Conservation (phyloP, 2,113 vertebrate genomes). For the Nothocercus nigrocapillus region DNA sequence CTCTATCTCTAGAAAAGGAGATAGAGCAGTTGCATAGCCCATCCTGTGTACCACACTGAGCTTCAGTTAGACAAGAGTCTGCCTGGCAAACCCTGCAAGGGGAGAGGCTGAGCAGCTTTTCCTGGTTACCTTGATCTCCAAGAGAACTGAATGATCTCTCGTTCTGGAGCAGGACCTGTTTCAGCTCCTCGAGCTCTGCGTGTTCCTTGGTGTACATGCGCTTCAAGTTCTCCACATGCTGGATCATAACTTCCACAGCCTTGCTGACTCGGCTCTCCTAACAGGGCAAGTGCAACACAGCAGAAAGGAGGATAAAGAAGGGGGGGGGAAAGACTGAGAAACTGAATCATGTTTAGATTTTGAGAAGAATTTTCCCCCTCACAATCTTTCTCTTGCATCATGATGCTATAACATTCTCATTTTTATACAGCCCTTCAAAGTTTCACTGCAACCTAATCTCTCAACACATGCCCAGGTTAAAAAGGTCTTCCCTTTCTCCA, state of each 20-base stretch:
- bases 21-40: not conserved
- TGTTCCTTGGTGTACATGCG: conserved; percentile 94
- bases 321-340: no score
- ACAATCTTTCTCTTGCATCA: not conserved
- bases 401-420: accelerated
- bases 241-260: conserved; percentile 97
- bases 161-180: conserved; percentile 86
- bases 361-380: no score
- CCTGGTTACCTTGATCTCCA: conserved; percentile 73
- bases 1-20: not conserved
- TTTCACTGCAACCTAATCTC: not conserved
- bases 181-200: conserved; percentile 89
- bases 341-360: accelerated
- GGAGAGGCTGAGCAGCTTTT: not conserved
- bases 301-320: not conserved
- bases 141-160: conserved; percentile 83
- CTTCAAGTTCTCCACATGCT: conserved; percentile 95
- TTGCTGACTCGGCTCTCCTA: conserved; percentile 94
- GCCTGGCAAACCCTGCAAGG: not conserved
- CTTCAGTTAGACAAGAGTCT: not conserved
- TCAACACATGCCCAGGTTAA: not conserved
- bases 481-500: not conserved
- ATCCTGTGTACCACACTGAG: not conserved
- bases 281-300: not conserved
- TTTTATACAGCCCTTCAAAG: not conserved